Evolutionary conservation across 2,797 vertebrate genomes (phyloP).

Genomic region (Chromobotia macracanthus): DNA sequence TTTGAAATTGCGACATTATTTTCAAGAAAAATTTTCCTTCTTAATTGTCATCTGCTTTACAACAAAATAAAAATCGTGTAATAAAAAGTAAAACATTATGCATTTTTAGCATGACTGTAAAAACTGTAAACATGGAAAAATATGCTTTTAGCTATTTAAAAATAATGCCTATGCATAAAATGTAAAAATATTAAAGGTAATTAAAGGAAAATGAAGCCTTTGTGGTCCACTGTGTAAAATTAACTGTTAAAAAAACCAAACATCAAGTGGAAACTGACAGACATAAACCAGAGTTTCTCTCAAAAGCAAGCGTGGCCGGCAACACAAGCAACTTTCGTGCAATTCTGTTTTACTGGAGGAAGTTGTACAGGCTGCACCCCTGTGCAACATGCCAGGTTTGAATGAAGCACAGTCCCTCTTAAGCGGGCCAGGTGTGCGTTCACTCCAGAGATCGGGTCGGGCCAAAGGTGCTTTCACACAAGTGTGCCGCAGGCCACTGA

Average conservation of each 20-base stretch:
- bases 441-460: constrained; percentile 20
- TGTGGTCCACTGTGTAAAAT: too few relatives aligned
- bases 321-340: background rate
- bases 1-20: too few relatives aligned
- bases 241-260: too few relatives aligned
- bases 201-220: background rate
- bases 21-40: too few relatives aligned
- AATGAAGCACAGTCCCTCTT: constrained; percentile 25
- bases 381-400: constrained; percentile 35
- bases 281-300: background rate
- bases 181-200: too few relatives aligned
- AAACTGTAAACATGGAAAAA: too few relatives aligned
- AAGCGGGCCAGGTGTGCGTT: constrained; percentile 35
- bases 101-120: too few relatives aligned
- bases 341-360: background rate
- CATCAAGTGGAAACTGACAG: background rate
- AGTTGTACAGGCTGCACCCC: constrained; percentile 17
- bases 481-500: constrained; percentile 15
- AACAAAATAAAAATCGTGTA: too few relatives aligned
- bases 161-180: too few relatives aligned
- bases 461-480: constrained; percentile 52
- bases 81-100: too few relatives aligned
- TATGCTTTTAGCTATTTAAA: too few relatives aligned
- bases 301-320: background rate
- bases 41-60: too few relatives aligned